phyloP scores from a whole-genome alignment of 2,113 vertebrate genomes.

The Mola mola region DNA sequence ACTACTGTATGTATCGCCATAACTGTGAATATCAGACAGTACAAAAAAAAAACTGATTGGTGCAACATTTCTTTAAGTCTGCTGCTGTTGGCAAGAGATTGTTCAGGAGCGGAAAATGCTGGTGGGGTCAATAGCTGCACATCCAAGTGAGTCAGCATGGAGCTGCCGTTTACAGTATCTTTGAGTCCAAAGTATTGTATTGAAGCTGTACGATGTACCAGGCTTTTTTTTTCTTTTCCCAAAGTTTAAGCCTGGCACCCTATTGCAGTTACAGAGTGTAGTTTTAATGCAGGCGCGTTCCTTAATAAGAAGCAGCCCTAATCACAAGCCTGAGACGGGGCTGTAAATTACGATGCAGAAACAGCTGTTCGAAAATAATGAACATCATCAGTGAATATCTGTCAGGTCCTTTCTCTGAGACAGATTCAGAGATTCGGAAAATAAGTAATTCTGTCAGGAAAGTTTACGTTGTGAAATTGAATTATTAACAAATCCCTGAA shows the following conservation, averaged over 20 bases:
- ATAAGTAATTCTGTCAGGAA: too few relatives aligned
- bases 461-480: too few relatives aligned
- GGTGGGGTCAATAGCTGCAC: conserved; percentile 1
- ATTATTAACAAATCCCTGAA: too few relatives aligned
- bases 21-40: not conserved
- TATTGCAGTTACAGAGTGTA: not conserved
- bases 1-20: not conserved
- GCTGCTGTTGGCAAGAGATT: too few relatives aligned
- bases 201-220: conserved; percentile 6
- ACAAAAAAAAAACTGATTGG: not conserved
- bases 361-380: not conserved
- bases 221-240: not conserved
- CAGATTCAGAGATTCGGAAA: not conserved
- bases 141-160: not conserved
- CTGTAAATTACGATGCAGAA: conserved; percentile 10
- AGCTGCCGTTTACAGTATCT: not conserved
- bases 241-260: not conserved
- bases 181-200: not conserved
- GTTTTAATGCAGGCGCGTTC: not conserved
- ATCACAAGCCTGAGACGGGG: not conserved
- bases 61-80: too few relatives aligned
- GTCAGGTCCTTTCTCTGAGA: not conserved
- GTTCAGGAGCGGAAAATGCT: not conserved
- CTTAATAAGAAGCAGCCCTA: not conserved
- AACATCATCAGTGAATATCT: too few relatives aligned